These are phyloP conservation scores for Eclectus roratus DNA, from an alignment of 2,113 vertebrate genomes.

Conservation along the genomic window DNA sequence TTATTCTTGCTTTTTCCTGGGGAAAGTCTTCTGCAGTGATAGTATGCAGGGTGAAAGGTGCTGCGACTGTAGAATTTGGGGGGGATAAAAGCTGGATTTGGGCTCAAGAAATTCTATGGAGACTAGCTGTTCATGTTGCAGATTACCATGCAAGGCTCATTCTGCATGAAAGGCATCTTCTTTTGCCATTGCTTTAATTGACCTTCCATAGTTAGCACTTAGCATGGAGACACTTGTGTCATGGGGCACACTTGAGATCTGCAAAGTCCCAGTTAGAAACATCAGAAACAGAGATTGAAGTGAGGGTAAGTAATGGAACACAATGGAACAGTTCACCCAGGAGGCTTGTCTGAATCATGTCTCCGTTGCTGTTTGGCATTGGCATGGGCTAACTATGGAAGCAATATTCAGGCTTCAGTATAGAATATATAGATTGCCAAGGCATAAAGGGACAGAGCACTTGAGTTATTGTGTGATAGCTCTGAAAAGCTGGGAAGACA, in stretches of 20 bases:
- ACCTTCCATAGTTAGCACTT: not conserved
- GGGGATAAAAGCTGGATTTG: not conserved
- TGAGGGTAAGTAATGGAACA: not conserved
- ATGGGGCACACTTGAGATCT: not conserved
- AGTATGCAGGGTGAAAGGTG: not conserved
- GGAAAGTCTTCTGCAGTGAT: not conserved
- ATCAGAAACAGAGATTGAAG: not conserved
- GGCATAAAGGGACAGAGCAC: not conserved
- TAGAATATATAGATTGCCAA: not conserved
- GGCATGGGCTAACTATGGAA: not conserved
- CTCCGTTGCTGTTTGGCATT: not conserved
- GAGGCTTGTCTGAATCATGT: not conserved
- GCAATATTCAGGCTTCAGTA: not conserved
- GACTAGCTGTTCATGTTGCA: not conserved
- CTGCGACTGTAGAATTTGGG: not conserved
- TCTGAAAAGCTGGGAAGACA: not conserved
- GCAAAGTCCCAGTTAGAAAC: not conserved
- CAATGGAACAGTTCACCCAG: not conserved
- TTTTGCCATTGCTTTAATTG: not conserved
- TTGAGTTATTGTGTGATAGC: not conserved
- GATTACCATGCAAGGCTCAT: accelerated
- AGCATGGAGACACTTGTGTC: not conserved
- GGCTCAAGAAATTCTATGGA: not conserved
- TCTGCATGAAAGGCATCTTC: not conserved
- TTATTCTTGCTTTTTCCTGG: not conserved